Conservation (phyloP, 2,797 vertebrate genomes). For the Micromesistius poutassou region DNA sequence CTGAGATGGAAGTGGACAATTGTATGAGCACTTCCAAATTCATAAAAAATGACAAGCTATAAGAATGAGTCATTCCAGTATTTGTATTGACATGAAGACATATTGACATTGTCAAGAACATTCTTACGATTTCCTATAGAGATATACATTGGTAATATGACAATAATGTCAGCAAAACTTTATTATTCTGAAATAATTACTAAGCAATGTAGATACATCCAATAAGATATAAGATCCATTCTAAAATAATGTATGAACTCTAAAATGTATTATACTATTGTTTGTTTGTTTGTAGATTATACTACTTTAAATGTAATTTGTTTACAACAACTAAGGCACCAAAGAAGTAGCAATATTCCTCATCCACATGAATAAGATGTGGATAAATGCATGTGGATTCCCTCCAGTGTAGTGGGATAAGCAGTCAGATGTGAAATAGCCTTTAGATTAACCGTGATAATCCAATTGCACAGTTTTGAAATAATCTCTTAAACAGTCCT, state of each 20-base stretch:
- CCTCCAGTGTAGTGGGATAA: not conserved
- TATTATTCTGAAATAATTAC: not conserved
- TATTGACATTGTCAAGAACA: not conserved
- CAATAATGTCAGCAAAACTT: not conserved
- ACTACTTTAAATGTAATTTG: not conserved
- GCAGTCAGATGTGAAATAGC: constrained; percentile 10
- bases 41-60: not conserved
- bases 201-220: not conserved
- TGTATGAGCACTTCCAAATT: not conserved
- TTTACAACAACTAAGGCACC: not conserved
- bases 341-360: not conserved
- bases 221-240: not conserved
- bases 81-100: not conserved
- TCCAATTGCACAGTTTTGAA: constrained; percentile 1
- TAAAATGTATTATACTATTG: not conserved
- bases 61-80: not conserved
- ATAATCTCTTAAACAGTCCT: not conserved
- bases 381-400: not conserved
- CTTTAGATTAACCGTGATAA: constrained; percentile 8
- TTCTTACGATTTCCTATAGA: not conserved
- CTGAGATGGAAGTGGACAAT: not conserved
- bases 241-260: not conserved
- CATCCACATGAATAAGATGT: not conserved
- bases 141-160: not conserved
- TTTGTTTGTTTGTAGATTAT: not conserved